phyloP scores from a whole-genome alignment of 1,140 invertebrate species.

The Bombus superbus region DNA sequence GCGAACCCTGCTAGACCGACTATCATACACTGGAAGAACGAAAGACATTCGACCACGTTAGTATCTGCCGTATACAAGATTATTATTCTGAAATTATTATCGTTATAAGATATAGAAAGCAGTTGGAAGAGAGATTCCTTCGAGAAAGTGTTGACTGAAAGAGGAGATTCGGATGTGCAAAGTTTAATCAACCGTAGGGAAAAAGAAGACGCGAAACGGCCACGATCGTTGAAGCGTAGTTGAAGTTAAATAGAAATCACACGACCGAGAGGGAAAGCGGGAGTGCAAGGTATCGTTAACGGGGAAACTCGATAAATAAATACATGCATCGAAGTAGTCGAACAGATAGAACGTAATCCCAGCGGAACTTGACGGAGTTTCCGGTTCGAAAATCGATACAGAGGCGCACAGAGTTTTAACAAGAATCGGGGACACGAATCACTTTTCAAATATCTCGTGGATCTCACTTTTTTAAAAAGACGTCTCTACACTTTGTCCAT shows the following conservation, averaged over 20 bases:
- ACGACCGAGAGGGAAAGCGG: slow-evolving; percentile 21
- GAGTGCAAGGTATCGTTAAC: neutral
- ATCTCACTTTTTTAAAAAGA: slow-evolving; percentile 20
- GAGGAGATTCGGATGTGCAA: neutral
- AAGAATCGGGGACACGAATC: slow-evolving; percentile 15
- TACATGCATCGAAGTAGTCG: neutral
- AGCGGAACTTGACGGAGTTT: neutral
- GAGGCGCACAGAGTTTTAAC: neutral
- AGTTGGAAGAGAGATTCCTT: neutral
- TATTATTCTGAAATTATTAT: neutral
- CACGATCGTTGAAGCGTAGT: slow-evolving; percentile 18
- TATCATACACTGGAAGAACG: slow-evolving; percentile 85
- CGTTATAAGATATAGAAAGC: neutral
- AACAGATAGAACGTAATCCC: neutral
- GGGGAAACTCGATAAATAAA: neutral
- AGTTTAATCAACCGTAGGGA: neutral
- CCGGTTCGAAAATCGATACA: neutral
- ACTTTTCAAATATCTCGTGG: slow-evolving; percentile 4
- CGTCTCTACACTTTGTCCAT: slow-evolving; percentile 20
- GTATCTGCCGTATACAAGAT: too few species aligned
- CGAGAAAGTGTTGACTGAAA: neutral
- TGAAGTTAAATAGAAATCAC: slow-evolving; percentile 7
- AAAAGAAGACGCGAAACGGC: neutral
- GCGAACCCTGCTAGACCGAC: slow-evolving; percentile 85
- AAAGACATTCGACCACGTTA: slow-evolving; percentile 33